Base-by-base conservation (phyloP, 2,113 vertebrate species). In the Microcebus jonahi region DNA sequence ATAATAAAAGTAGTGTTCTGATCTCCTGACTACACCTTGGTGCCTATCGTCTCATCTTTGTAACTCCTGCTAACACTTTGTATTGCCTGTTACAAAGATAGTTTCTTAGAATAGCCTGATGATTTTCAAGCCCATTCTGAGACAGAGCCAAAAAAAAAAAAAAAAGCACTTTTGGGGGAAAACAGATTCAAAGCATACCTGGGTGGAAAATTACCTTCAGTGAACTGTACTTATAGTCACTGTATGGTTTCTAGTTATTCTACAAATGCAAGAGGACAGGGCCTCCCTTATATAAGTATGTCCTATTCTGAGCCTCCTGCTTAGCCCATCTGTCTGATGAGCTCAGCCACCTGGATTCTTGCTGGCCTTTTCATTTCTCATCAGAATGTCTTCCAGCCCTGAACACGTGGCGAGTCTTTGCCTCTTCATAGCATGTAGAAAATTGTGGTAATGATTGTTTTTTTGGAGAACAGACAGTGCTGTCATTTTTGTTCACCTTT, bases 121-220 rank as follows among this genome's bases (percentile, higher is more conserved):
- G 4, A 77, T 93, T 96, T 94, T 96, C 79, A 91, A 88, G 45
- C 14, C 29, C 12, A 71, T 67, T 92, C 27, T 86, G 82, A 94
- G 42, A 57, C 12, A 94, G 61, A 87, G 61, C 12, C 50, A 97
- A 77, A 84, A 61, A 61, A 92, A 92, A 91, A 97, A 73, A 84
- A 63, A 61, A 92, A 92, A 91, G 34, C 29, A 68, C 34, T 75
- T 68, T 65, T 23, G 25, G 48, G 68, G 27, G 67, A 90, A 95
- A 96, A 93, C 1, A 84, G 18, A 76, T 97, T 86, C 70, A 82
- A 97, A 95, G 95, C 34, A 8, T 86, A 89, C 34, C 61, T 94
- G 55, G 77, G 77, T 79, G 9, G 94, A 79, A 96, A 95, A 93
- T 97, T 91, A 65, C 27, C 70, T 85, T 88, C 53, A 95, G 18